Conservation (phyloP, 2,797 vertebrate species). For the Rallus crepitans region DNA sequence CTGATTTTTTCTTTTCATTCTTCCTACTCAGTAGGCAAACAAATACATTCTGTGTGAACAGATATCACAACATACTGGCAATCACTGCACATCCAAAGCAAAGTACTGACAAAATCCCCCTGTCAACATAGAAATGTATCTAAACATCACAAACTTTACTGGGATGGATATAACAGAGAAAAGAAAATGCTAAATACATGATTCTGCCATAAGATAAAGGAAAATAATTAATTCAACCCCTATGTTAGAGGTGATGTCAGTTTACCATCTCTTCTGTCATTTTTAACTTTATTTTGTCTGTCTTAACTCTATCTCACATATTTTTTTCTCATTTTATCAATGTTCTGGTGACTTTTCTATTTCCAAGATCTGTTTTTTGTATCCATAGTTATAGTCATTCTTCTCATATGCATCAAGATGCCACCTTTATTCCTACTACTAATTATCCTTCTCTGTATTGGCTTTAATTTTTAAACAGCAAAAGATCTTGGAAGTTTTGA, state of each 20-base stretch:
- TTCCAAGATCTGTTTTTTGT: not conserved
- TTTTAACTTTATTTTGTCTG: not conserved
- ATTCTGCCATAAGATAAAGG: not conserved
- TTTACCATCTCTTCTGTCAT: not conserved
- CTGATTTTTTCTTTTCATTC: conserved; percentile 26
- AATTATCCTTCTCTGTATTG: not conserved
- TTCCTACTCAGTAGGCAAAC: conserved; percentile 50
- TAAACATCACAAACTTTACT: not conserved
- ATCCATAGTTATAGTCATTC: not conserved
- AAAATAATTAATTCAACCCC: not conserved
- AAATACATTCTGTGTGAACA: conserved; percentile 59
- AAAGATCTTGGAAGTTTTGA: not conserved
- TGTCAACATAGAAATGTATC: conserved; percentile 30
- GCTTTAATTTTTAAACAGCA: not conserved
- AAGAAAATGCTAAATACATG: conserved; percentile 13
- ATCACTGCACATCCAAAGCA: conserved; percentile 62
- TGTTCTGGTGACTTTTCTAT: not conserved
- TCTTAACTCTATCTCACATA: not conserved
- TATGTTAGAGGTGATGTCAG: not conserved
- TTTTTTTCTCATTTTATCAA: not conserved
- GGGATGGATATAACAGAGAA: not conserved
- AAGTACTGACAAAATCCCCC: conserved; percentile 67
- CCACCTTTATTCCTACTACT: not conserved
- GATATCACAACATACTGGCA: conserved; percentile 53
- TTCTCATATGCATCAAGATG: not conserved